Conservation (phyloP, 2,113 vertebrate species). For the Pangasianodon hypophthalmus region DNA sequence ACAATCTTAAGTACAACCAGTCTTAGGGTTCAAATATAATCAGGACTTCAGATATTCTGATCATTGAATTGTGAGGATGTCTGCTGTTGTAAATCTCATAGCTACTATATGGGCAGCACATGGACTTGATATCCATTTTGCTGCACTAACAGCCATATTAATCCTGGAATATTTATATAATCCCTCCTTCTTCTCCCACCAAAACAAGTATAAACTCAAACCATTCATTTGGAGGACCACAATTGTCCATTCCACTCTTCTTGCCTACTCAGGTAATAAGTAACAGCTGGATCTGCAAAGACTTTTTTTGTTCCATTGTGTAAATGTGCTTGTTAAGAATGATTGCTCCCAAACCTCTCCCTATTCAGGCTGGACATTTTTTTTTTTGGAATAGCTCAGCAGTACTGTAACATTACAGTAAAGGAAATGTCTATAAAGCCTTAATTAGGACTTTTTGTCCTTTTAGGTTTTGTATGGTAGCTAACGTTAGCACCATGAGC, state of each 20-base stretch:
- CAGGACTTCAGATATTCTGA: not conserved
- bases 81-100: not conserved
- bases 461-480: not conserved
- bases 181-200: not conserved
- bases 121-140: not conserved
- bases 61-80: not conserved
- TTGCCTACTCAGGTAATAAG: conserved; percentile 25
- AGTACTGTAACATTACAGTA: not conserved
- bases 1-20: not conserved
- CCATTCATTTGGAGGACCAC: not conserved
- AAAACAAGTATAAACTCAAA: not conserved
- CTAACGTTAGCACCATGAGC: not conserved
- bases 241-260: not conserved
- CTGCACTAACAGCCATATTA: not conserved
- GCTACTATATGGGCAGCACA: not conserved
- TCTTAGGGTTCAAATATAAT: not conserved
- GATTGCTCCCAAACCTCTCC: conserved; percentile 27
- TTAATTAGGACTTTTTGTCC: conserved; percentile 6
- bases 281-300: conserved; percentile 37
- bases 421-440: conserved; percentile 18
- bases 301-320: conserved; percentile 31
- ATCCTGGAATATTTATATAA: not conserved
- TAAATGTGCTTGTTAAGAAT: conserved; percentile 31
- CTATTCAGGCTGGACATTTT: not conserved
- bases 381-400: not conserved